These are phyloP conservation scores for Andrena praecox DNA, from an alignment of 2,888 invertebrate species.

Conservation along the genomic window DNA sequence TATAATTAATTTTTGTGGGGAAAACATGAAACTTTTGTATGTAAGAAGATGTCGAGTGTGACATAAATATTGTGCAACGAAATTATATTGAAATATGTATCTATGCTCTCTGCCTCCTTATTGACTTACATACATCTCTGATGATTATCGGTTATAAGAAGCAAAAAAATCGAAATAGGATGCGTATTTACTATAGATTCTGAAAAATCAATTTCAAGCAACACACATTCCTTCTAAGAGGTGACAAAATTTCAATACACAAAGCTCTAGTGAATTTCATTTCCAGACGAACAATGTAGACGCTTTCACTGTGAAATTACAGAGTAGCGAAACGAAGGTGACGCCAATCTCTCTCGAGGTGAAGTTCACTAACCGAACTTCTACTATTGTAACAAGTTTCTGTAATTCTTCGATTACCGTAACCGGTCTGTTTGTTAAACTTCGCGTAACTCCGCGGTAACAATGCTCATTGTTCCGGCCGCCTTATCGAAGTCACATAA, in stretches of 20 bases:
- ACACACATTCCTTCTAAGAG: too few relatives aligned
- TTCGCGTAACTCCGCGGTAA: slow-evolving; percentile 55
- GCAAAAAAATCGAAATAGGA: too few relatives aligned
- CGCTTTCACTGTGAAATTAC: not conserved
- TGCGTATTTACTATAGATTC: too few relatives aligned
- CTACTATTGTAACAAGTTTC: slow-evolving; percentile 51
- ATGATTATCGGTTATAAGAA: too few relatives aligned
- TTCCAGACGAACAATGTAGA: not conserved
- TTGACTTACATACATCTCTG: too few relatives aligned
- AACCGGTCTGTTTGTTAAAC: slow-evolving; percentile 48
- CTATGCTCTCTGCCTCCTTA: too few relatives aligned
- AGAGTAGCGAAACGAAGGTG: slow-evolving; percentile 17
- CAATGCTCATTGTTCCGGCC: slow-evolving; percentile 27
- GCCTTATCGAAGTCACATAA: slow-evolving; percentile 59
- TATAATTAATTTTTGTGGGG: too few relatives aligned
- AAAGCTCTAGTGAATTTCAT: slow-evolving; percentile 1
- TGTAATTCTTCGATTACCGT: slow-evolving; percentile 63
- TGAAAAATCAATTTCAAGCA: not conserved
- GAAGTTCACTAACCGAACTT: slow-evolving; percentile 48
- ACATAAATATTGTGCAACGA: too few relatives aligned
- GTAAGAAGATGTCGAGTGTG: too few relatives aligned
- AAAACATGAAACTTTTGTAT: too few relatives aligned
- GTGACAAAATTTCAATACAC: not conserved
- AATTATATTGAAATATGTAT: too few relatives aligned
- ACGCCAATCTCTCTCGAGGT: slow-evolving; percentile 16